A percentile compares a stretch with the other conserved stretches of the same genome.
Evolutionary conservation across 2,113 vertebrate species (phyloP).

Genomic region (Zosterops pallidus): DNA sequence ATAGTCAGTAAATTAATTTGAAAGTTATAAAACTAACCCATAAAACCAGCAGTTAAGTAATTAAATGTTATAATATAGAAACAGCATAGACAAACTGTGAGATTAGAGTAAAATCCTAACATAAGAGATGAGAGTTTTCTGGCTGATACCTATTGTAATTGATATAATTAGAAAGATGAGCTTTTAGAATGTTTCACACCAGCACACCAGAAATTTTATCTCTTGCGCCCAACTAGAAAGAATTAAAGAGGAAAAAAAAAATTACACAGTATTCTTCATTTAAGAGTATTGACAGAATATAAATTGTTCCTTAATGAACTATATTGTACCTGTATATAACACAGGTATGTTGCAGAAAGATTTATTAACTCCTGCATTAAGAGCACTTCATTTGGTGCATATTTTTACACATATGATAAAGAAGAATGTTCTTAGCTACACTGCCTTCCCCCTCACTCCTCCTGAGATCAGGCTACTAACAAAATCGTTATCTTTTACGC

Average conservation of each 20-base stretch:
- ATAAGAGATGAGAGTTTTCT: neutral
- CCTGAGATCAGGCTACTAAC: neutral
- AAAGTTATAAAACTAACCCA: neutral
- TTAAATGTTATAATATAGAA: neutral
- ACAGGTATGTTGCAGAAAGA: neutral
- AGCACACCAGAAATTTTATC: neutral
- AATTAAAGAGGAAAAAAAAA: neutral
- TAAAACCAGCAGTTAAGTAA: neutral
- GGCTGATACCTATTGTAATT: neutral
- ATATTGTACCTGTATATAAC: neutral
- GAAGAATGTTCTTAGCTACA: neutral
- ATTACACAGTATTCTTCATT: neutral
- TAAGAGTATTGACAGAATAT: neutral
- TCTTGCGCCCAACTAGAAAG: neutral
- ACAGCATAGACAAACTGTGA: neutral
- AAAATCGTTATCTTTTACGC: neutral
- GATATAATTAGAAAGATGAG: neutral
- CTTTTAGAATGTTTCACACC: neutral
- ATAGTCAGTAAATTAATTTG: neutral
- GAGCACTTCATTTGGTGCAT: neutral
- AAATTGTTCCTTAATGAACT: neutral
- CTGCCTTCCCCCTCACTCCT: neutral
- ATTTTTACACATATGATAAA: neutral
- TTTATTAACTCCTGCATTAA: neutral
- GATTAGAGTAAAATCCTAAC: neutral